Conservation (phyloP, 2,888 invertebrate species). For the Pelosia muscerda region DNA sequence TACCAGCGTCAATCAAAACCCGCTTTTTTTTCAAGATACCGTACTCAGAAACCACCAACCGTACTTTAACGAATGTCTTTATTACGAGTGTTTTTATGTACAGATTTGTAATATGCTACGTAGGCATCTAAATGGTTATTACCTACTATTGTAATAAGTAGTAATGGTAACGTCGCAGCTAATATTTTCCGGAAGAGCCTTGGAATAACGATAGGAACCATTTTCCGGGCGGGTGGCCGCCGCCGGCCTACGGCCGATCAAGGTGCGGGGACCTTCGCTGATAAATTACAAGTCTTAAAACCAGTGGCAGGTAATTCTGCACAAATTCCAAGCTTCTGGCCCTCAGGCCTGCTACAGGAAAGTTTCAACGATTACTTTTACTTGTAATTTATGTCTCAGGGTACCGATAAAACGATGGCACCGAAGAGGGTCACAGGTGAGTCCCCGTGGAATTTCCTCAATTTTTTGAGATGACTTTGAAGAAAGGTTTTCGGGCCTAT, state of each 20-base stretch:
- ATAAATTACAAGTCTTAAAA: slow-evolving; percentile 89
- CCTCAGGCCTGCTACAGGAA: slow-evolving; percentile 74
- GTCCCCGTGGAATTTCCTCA: slow-evolving; percentile 63
- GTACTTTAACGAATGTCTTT: slow-evolving; percentile 67
- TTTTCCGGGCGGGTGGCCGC: slow-evolving; percentile 71
- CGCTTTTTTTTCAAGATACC: slow-evolving; percentile 78
- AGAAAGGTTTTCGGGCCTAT: slow-evolving; percentile 54
- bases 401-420: slow-evolving; percentile 77
- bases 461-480: slow-evolving; percentile 59
- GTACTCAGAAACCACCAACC: slow-evolving; percentile 64
- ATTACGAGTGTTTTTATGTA: slow-evolving; percentile 49
- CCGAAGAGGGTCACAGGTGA: slow-evolving; percentile 78
- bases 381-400: slow-evolving; percentile 81
- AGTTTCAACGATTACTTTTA: slow-evolving; percentile 85
- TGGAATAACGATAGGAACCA: slow-evolving; percentile 69
- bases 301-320: slow-evolving; percentile 88
- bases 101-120: slow-evolving; percentile 54
- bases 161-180: slow-evolving; percentile 55
- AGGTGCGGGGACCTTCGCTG: slow-evolving; percentile 75
- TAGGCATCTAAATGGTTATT: slow-evolving; percentile 56
- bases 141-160: slow-evolving; percentile 60
- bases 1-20: slow-evolving; percentile 85
- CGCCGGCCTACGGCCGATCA: slow-evolving; percentile 67
- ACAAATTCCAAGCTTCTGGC: slow-evolving; percentile 77
- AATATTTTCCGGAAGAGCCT: slow-evolving; percentile 61